Base-by-base conservation (phyloP, 2,888 invertebrate genomes). In the Plagodis pulveraria region DNA sequence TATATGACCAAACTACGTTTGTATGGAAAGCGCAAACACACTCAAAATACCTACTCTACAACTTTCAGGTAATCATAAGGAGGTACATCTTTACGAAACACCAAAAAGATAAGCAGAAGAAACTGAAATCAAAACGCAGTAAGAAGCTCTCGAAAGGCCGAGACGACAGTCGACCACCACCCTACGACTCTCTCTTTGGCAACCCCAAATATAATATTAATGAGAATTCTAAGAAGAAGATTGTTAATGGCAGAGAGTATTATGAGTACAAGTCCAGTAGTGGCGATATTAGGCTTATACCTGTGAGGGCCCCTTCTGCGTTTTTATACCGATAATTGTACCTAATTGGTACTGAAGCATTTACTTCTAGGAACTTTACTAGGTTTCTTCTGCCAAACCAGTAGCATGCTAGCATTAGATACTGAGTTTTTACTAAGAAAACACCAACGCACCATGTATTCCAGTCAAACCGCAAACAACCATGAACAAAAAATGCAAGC, bases 171-270 rank as follows among this genome's bases (percentile, higher is more conserved):
- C 94, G 94, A 0, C 96, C 96, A 0, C 96, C 96, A 0, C 93
- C 96, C 0, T 96, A 96, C 81, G 94, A 95, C 33, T 93, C 94
- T 0, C 80, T 95, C 2, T 94, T 94, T 64, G 91, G 93, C 5
- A 87, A 86, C 84, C 55, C 83, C 73, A 55, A 81, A 12, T 76
- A 71, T 32, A 75, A 76, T 22, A 69, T 77, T 2, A 62, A 65
- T 6, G 80, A 80, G 5, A 73, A 86, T 2, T 90, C 93, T 0
- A 91, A 93, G 12, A 93, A 88, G 58, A 93, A 93, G 72, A 89
- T 94, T 5, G 94, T 97, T 41, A 97, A 97, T 72, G 97, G 97
- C 0, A 93, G 96, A 49, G 96, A 96, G 74, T 97, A 97, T 82
- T 95, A 95, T 84, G 94, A 96, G 0, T 92, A 94, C 34, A 94